Evolutionary conservation across 2,113 vertebrate species (phyloP).

Genomic region (Helogale parvula): DNA sequence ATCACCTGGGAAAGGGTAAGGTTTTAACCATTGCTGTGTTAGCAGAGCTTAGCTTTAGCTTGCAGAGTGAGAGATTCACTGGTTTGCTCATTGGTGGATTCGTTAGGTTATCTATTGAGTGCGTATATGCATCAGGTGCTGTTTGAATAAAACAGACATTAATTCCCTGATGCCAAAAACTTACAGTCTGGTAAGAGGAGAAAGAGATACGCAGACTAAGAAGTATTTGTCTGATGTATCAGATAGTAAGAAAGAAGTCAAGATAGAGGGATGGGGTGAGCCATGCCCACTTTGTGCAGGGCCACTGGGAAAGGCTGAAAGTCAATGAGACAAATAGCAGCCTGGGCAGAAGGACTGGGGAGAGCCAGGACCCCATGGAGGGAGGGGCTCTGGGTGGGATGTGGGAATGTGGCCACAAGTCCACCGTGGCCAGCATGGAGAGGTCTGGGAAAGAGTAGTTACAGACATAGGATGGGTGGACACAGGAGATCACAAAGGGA

Average conservation of each 20-base stretch:
- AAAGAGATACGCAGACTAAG: neutral
- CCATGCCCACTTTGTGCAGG: neutral
- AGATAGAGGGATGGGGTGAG: neutral
- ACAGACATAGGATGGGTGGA: no score
- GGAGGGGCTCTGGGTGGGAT: neutral
- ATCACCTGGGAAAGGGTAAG: neutral
- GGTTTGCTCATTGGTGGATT: neutral
- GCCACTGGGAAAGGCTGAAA: neutral
- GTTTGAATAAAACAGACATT: neutral
- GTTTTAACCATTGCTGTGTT: neutral
- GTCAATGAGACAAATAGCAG: neutral
- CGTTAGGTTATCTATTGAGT: neutral
- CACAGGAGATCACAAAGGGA: neutral
- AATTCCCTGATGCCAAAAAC: neutral
- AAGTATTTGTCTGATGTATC: neutral
- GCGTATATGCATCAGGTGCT: neutral
- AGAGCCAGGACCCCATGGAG: neutral
- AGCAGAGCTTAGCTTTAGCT: neutral
- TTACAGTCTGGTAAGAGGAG: neutral
- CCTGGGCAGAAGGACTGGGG: neutral
- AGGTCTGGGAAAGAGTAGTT: rapidly evolving
- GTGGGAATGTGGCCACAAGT: neutral
- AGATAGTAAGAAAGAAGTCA: neutral
- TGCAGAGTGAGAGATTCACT: neutral
- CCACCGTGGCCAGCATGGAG: no score